Base-by-base conservation (phyloP, 2,797 vertebrate species). In the Perodicticus potto region DNA sequence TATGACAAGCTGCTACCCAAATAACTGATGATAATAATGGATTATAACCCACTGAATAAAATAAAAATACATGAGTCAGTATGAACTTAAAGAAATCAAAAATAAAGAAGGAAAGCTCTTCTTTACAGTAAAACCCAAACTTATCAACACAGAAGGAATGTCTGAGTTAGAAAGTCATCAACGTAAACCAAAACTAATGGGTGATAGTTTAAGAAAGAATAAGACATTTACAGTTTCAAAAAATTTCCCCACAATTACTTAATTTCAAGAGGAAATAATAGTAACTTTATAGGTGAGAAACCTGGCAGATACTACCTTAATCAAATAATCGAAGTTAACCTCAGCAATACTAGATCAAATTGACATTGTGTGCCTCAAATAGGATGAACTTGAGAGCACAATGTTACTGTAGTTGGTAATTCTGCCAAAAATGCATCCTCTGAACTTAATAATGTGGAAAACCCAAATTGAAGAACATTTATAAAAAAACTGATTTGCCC, bases 181-280 rank as follows among this genome's bases (percentile, higher is more conserved):
- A 69, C 65, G 55, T 87, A 69, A 82, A 57, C 34, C 45, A 72
- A 78, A 77, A n/a, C 27, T 32, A 92, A 76, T 22, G 25, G 22
- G 12, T 29, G 32, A 82, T 8, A n/a, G 2, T 69, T 69, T 45
- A 80, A 29, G 61, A 76, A 90, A 90, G 55, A 94, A 55, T 2
- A 82, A 2, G 16, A 27, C 19, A 88, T 57, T 74, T 40, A 37
- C 27, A 43, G 61, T 40, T 57, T 91, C 37, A 88, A 76, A 92
- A 72, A 92, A 70, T 61, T 32, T 27, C 57, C 27, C 72, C 69
- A 88, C 20, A 92, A 91, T 43, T 53, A 86, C 19, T 92, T 91
- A 93, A 83, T 86, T 86, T 95, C 34, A 89, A 94, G 0, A 7
- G 2, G 53, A 29, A 37, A 93, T 93, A 77, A n/a, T 8, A 78